These are phyloP conservation scores for Bombyx huttoni DNA, from an alignment of 2,888 invertebrate species.

Conservation along the genomic window DNA sequence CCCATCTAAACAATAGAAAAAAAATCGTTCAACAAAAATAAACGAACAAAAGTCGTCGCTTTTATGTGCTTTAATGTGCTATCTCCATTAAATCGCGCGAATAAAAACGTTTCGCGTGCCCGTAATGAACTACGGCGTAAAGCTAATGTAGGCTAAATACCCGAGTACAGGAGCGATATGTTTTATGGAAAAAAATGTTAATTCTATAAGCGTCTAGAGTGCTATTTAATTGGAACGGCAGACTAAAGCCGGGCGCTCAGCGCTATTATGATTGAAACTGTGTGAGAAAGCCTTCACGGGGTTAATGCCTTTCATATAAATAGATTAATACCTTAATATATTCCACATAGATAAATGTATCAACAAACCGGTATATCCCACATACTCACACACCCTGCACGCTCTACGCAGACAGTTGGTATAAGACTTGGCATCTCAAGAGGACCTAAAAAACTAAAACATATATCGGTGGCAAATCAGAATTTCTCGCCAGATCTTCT, in stretches of 20 bases:
- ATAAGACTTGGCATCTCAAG: no score
- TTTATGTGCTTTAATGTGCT: neutral
- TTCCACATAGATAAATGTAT: no score
- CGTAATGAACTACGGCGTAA: conserved; percentile 11
- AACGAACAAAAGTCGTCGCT: neutral
- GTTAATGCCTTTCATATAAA: neutral
- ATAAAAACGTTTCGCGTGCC: conserved; percentile 45
- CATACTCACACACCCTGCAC: no score
- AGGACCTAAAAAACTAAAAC: no score
- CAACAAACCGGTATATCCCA: no score
- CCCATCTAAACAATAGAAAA: no score
- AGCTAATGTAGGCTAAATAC: conserved; percentile 7
- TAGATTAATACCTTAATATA: no score
- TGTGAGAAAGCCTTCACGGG: neutral
- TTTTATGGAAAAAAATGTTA: conserved; percentile 13
- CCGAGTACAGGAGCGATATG: neutral
- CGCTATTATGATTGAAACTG: neutral
- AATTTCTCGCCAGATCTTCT: no score
- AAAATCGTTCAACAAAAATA: neutral
- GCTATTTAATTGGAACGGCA: conserved; percentile 14
- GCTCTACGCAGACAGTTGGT: no score
- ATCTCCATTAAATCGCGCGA: conserved; percentile 8
- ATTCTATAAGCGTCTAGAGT: conserved; percentile 19
- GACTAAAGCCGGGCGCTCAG: neutral
- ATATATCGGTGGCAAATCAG: no score